Evolutionary conservation across 2,888 invertebrate species (phyloP).

Genomic region (Meloe dianella): DNA sequence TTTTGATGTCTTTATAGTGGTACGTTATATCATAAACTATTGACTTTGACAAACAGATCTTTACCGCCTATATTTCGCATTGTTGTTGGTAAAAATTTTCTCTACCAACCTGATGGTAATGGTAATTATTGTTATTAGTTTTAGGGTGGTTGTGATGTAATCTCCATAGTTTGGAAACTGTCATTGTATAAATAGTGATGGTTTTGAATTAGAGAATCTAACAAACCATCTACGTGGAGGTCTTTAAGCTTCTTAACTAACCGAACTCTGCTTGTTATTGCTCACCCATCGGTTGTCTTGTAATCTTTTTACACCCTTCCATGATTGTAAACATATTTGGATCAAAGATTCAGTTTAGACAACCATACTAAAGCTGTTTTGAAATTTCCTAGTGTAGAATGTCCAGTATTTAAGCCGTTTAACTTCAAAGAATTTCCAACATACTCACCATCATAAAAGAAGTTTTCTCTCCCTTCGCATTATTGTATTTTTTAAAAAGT

Average conservation of each 20-base stretch:
- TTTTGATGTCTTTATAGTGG: conserved; percentile 20
- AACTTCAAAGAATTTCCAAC: conserved; percentile 17
- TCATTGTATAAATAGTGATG: conserved; percentile 15
- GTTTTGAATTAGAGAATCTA: conserved; percentile 3
- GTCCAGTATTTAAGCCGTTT: conserved; percentile 23
- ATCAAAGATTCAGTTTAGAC: conserved; percentile 34
- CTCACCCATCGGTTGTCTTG: conserved; percentile 36
- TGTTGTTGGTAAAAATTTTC: background rate
- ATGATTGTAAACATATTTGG: conserved; percentile 35
- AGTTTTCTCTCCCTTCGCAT: background rate
- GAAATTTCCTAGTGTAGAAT: conserved; percentile 19
- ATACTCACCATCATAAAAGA: background rate
- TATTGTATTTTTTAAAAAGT: background rate
- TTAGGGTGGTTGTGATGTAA: conserved; percentile 15
- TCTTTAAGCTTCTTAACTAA: conserved; percentile 16
- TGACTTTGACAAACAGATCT: conserved; percentile 8
- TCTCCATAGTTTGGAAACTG: conserved; percentile 13
- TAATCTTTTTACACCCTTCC: conserved; percentile 42
- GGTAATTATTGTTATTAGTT: background rate
- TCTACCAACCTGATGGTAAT: background rate
- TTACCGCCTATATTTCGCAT: background rate
- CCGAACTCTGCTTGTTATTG: conserved; percentile 28
- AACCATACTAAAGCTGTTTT: conserved; percentile 41
- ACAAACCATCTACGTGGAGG: conserved; percentile 7
- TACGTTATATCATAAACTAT: conserved; percentile 16